These are phyloP conservation scores for Opisthocomus hoazin DNA, from an alignment of 2,113 vertebrate genomes.

Conservation along the genomic window DNA sequence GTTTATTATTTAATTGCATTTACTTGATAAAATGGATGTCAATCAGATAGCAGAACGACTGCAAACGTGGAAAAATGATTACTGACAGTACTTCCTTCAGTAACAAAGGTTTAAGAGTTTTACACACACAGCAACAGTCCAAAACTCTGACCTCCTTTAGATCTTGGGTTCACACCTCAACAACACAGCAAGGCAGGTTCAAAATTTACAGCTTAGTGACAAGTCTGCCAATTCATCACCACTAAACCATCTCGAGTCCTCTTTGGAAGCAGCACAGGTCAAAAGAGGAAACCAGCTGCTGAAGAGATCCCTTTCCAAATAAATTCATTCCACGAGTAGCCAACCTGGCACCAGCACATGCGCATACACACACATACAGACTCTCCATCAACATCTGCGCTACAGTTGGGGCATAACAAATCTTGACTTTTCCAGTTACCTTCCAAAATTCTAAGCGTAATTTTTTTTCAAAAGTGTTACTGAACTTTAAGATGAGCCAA, in stretches of 20 bases:
- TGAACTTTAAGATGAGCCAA: not conserved
- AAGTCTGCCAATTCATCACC: conserved; percentile 54
- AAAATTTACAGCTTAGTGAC: conserved; percentile 54
- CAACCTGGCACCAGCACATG: not conserved
- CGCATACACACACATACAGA: too few species aligned
- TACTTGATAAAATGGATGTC: not conserved
- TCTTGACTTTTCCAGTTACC: not conserved
- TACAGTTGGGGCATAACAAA: not conserved
- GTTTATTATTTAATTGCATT: not conserved
- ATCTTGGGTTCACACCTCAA: conserved; percentile 23
- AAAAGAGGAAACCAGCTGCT: conserved; percentile 42
- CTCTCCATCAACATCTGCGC: not conserved
- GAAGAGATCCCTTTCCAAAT: conserved; percentile 37
- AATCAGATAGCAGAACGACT: not conserved
- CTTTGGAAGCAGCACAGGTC: conserved; percentile 7
- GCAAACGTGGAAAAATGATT: not conserved
- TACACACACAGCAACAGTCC: not conserved
- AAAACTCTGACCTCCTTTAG: not conserved
- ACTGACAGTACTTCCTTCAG: not conserved
- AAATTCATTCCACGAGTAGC: conserved; percentile 18
- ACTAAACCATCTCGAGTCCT: conserved; percentile 17
- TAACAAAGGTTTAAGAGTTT: not conserved
- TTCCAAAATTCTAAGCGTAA: not conserved
- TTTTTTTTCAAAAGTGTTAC: not conserved
- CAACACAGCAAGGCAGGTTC: conserved; percentile 2